A percentile compares a stretch with the other conserved stretches of the same genome.
phyloP scores from a whole-genome alignment of 2,113 vertebrate species.

The Eubucco bourcierii region DNA sequence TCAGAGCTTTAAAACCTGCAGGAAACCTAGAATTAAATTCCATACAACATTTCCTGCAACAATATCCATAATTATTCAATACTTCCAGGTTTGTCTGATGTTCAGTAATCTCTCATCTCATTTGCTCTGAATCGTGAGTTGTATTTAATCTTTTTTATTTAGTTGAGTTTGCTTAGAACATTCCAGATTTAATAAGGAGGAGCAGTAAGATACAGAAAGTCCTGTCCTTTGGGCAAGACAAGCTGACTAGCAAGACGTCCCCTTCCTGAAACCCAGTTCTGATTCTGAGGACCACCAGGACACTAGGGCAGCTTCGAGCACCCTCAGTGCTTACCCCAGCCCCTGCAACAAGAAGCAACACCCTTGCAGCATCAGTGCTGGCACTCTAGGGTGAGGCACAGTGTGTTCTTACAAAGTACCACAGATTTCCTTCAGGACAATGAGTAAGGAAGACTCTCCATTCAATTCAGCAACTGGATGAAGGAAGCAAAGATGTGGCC shows the following conservation, averaged over 20 bases:
- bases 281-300: background rate
- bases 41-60: slow-evolving; percentile 45
- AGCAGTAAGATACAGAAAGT: background rate
- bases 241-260: background rate
- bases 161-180: background rate
- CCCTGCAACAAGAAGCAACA: background rate
- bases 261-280: background rate
- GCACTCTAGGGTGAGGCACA: background rate
- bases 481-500: background rate
- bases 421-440: background rate
- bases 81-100: slow-evolving; percentile 35
- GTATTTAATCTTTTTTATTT: slow-evolving; percentile 24
- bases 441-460: background rate
- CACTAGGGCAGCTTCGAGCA: background rate
- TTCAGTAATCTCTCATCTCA: slow-evolving; percentile 27
- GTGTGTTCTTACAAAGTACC: background rate
- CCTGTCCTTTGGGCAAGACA: background rate
- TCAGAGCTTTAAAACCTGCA: slow-evolving; percentile 37
- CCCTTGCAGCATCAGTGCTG: background rate
- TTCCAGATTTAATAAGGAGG: background rate
- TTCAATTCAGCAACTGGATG: background rate
- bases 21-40: slow-evolving; percentile 53
- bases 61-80: slow-evolving; percentile 46
- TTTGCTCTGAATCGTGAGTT: slow-evolving; percentile 25
- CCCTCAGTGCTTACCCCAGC: background rate